Evolutionary conservation across 2,797 vertebrate genomes (phyloP).

Genomic region (Delichon dasypus): DNA sequence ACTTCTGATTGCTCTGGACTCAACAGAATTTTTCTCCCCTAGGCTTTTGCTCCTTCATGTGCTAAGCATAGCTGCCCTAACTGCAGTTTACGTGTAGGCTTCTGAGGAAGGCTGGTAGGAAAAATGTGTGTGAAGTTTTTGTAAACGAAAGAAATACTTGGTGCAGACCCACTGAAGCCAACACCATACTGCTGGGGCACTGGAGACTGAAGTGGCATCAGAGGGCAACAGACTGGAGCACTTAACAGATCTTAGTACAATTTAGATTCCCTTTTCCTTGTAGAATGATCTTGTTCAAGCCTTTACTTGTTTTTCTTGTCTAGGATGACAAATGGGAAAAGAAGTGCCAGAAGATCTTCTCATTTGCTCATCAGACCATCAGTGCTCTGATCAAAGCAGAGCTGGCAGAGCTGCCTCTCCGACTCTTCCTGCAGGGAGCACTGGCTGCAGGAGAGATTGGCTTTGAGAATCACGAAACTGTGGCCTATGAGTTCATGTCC

Average conservation of each 20-base stretch:
- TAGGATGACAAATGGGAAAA: slow-evolving; percentile 99
- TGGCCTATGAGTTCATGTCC: slow-evolving; percentile 99
- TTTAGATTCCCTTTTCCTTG: neutral
- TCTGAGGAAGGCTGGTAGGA: neutral
- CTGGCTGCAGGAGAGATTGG: slow-evolving; percentile 95
- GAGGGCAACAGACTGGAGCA: neutral
- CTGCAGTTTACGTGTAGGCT: neutral
- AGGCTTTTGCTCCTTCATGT: neutral
- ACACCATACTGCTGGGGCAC: neutral
- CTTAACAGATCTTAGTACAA: neutral
- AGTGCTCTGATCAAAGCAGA: slow-evolving; percentile 98
- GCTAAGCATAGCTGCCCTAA: neutral
- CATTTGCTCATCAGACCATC: slow-evolving; percentile 97
- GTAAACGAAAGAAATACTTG: neutral
- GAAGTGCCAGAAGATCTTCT: slow-evolving; percentile 99
- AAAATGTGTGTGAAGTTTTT: neutral
- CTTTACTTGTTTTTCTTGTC: neutral
- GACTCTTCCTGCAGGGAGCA: slow-evolving; percentile 96
- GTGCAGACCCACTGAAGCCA: neutral
- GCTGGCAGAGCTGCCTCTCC: slow-evolving; percentile 91
- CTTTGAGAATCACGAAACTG: slow-evolving; percentile 98
- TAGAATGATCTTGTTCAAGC: neutral
- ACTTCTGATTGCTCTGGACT: neutral
- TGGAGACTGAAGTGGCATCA: neutral
- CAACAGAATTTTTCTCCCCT: neutral